phyloP scores from a whole-genome alignment of 2,888 invertebrate genomes.

The Kuschelorhynchus macadamiae region DNA sequence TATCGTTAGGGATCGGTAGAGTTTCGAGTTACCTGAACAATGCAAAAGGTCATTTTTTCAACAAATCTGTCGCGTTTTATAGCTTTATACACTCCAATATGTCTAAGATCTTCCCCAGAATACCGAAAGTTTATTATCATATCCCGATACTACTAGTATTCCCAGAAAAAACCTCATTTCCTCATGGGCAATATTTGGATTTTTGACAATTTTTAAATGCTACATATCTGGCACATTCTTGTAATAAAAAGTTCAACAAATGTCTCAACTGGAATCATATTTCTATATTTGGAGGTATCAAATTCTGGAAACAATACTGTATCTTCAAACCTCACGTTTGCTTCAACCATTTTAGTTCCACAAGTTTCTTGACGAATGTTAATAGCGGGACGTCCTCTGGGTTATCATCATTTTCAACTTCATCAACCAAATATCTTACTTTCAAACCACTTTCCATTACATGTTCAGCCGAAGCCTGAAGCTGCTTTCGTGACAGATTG shows the following conservation, averaged over 20 bases:
- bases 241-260: not conserved
- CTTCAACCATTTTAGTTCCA: constrained; percentile 3
- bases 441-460: constrained; percentile 15
- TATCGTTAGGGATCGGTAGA: constrained; percentile 52
- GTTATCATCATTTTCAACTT: constrained; percentile 6
- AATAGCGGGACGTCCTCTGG: constrained; percentile 9
- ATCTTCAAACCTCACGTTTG: not conserved
- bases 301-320: not conserved
- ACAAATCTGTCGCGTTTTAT: constrained; percentile 30
- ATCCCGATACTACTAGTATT: constrained; percentile 29
- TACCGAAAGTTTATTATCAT: constrained; percentile 29
- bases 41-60: constrained; percentile 33
- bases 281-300: not conserved
- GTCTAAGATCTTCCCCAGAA: constrained; percentile 22
- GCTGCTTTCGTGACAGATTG: constrained; percentile 43
- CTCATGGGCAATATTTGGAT: constrained; percentile 3
- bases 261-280: not conserved
- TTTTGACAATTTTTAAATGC: not conserved
- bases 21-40: constrained; percentile 43
- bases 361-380: constrained; percentile 1
- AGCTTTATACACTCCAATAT: constrained; percentile 19
- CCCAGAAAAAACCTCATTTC: constrained; percentile 20
- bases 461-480: constrained; percentile 35
- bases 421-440: not conserved
- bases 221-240: not conserved